Evolutionary conservation across 2,113 vertebrate species (phyloP).

Genomic region (Upupa epops): DNA sequence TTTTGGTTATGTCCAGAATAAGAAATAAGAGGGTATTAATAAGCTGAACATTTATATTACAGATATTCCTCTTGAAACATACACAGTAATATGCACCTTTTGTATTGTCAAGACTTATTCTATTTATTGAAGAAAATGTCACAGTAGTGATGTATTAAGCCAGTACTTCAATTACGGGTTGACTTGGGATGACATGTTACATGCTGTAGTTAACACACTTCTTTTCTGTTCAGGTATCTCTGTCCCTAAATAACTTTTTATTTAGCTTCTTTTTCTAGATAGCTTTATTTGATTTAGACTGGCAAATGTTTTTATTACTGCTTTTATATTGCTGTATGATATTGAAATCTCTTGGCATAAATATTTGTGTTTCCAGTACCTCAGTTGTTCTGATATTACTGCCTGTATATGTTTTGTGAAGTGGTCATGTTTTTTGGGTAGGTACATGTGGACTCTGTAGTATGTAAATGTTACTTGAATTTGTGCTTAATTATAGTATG

Average conservation of each 20-base stretch:
- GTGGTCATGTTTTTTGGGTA: constrained; percentile 90
- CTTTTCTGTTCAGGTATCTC: constrained; percentile 79
- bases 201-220: constrained; percentile 83
- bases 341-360: constrained; percentile 83
- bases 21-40: constrained; percentile 71
- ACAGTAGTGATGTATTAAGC: constrained; percentile 87
- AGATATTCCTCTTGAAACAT: constrained; percentile 76
- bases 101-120: constrained; percentile 82
- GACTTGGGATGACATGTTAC: constrained; percentile 85
- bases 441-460: constrained; percentile 95
- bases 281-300: constrained; percentile 81
- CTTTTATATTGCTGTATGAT: constrained; percentile 85
- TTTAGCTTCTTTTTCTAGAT: constrained; percentile 77
- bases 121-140: constrained; percentile 89
- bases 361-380: constrained; percentile 93
- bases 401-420: constrained; percentile 96
- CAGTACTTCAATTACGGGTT: constrained; percentile 89
- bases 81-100: constrained; percentile 83
- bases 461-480: constrained; percentile 99
- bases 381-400: constrained; percentile 90
- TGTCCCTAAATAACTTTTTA: constrained; percentile 78
- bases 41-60: constrained; percentile 77
- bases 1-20: constrained; percentile 67
- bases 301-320: constrained; percentile 78
- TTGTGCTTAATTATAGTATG: constrained; percentile 93